Evolutionary conservation across 2,797 vertebrate species (phyloP), one percentile per base, ranked within the genome.

Genomic region (Knipowitschia caucasica): DNA sequence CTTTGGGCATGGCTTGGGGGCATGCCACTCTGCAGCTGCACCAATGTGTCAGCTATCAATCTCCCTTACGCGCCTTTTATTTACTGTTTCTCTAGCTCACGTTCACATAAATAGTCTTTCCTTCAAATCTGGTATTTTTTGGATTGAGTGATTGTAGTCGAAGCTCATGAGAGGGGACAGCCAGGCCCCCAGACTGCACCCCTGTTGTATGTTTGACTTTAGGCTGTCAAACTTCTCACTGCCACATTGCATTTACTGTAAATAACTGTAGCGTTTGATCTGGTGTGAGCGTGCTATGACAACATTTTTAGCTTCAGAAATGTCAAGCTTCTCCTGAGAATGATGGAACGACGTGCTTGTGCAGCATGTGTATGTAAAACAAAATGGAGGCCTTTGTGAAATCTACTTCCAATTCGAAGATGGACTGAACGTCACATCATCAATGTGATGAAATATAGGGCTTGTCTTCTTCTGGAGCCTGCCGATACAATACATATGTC

Each of bases 1-100:
- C 88, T 75, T 70, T 79, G 81, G 88, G 90, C 89, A 87, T 71
- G 21, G 85, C 90, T 85, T 68, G 62, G 80, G 88, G 87, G 87
- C 88, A 73, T 77, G 81, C 65, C 75, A 79, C 83, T 77, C 79
- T 66, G 75, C 52, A 43, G 55, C 55, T 72, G 59, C 47, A 67
- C 67, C 62, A 71, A 70, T 73, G 73, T 82, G 80, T 85, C 83
- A 86, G 78, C 77, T 81, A 82, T 88, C 82, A 87, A 73, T 88
- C 82, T 83, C 65, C 69, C 55, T 53, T 68, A 52, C 58, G 62
- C 70, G 66, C 64, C 47, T 77, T 84, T 77, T 69, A 80, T 77
- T 78, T 78, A 54, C 64, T 33, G 39, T 61, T 68, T 75, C 44
- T 55, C 50, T 50, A 27, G 64, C 49, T 59, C 61, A 60, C 71